Evolutionary conservation across 2,888 invertebrate species (phyloP).

Genomic region (Autographa gamma): DNA sequence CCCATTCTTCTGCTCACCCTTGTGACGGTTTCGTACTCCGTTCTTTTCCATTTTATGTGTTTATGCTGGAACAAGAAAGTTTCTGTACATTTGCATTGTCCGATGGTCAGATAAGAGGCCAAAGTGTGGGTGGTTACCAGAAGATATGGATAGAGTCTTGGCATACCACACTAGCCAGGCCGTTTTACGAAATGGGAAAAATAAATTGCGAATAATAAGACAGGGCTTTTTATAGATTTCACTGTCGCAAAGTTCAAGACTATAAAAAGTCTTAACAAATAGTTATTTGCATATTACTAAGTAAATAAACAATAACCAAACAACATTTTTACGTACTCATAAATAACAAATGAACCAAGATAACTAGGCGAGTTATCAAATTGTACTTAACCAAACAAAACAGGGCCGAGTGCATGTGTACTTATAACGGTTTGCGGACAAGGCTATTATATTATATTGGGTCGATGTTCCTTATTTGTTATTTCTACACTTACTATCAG

Average conservation of each 20-base stretch:
- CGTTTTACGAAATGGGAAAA: not conserved
- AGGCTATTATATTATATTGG: not conserved
- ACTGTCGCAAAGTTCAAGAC: not conserved
- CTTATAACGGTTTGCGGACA: not conserved
- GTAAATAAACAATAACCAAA: not conserved
- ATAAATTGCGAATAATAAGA: not conserved
- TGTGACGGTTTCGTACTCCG: conserved; percentile 39
- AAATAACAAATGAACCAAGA: not conserved
- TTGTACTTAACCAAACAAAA: conserved; percentile 3
- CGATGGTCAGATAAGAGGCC: not conserved
- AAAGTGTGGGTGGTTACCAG: not conserved
- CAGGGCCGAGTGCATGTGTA: conserved; percentile 5
- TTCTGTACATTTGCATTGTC: not conserved
- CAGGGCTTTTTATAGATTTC: not conserved
- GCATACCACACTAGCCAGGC: not conserved
- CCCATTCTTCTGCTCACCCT: conserved; percentile 50
- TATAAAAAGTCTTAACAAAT: not conserved
- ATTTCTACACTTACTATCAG: not conserved
- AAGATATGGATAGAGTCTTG: not conserved
- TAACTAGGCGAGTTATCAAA: conserved; percentile 1
- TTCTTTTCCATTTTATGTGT: conserved; percentile 46
- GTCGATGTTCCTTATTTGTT: not conserved
- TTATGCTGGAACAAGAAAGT: conserved; percentile 43
- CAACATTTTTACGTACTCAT: not conserved
- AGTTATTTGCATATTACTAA: not conserved